Evolutionary conservation across 2,113 vertebrate genomes (phyloP).

Genomic region (Excalfactoria chinensis): DNA sequence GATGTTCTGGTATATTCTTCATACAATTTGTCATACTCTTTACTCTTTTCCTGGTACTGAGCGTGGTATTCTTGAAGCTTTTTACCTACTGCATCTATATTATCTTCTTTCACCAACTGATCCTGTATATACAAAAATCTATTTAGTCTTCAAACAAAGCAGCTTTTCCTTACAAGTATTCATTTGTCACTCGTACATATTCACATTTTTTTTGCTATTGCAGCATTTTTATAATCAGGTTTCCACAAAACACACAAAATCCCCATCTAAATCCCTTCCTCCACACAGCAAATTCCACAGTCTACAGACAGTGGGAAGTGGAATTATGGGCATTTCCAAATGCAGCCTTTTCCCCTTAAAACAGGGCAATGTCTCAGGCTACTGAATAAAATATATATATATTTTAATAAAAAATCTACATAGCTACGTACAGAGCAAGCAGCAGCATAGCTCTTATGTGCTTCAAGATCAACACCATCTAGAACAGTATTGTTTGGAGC

Average conservation of each 20-base stretch:
- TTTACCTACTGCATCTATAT: slow-evolving; percentile 90
- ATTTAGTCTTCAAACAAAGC: slow-evolving; percentile 43
- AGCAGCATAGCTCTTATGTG: neutral
- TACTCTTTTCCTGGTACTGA: slow-evolving; percentile 94
- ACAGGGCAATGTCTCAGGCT: neutral
- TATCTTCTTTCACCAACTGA: slow-evolving; percentile 92
- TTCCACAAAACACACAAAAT: neutral
- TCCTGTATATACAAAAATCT: slow-evolving; percentile 64
- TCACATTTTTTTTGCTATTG: slow-evolving; percentile 16
- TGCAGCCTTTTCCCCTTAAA: neutral
- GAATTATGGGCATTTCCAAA: neutral
- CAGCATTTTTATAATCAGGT: neutral
- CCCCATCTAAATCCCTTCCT: neutral
- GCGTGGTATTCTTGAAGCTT: slow-evolving; percentile 93
- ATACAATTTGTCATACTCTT: slow-evolving; percentile 92
- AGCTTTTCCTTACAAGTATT: slow-evolving; percentile 30
- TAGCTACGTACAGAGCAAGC: neutral
- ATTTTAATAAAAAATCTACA: neutral
- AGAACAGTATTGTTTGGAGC: neutral
- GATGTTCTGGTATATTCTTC: slow-evolving; percentile 94
- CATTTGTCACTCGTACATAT: neutral
- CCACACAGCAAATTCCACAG: neutral
- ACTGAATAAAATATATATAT: neutral
- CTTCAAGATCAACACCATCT: neutral
- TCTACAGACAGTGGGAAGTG: neutral